phyloP scores from a whole-genome alignment of 2,797 vertebrate genomes.

The Betta splendens region DNA sequence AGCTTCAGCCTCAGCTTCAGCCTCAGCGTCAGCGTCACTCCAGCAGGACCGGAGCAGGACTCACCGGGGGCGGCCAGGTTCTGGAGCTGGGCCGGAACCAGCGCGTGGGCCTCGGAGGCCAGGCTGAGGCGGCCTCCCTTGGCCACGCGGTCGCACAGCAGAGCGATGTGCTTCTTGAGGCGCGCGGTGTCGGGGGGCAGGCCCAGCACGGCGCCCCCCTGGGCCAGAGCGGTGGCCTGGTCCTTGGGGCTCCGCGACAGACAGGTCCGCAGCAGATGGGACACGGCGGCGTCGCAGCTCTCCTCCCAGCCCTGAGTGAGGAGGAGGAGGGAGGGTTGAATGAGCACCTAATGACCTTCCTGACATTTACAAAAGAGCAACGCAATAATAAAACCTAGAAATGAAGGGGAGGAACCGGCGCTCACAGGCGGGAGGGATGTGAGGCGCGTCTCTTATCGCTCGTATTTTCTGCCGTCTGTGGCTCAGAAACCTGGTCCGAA shows the following conservation, averaged over 20 bases:
- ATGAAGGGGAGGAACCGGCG: background rate
- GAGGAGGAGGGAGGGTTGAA: slow-evolving; percentile 14
- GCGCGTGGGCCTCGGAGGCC: slow-evolving; percentile 78
- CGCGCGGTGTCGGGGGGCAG: slow-evolving; percentile 88
- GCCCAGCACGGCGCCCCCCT: slow-evolving; percentile 76
- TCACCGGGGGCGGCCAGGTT: slow-evolving; percentile 85
- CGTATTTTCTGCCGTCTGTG: slow-evolving; percentile 6
- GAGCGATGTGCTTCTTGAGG: slow-evolving; percentile 92
- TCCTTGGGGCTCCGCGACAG: slow-evolving; percentile 93
- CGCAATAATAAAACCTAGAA: slow-evolving; percentile 21
- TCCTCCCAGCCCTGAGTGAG: slow-evolving; percentile 94
- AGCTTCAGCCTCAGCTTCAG: too few species aligned
- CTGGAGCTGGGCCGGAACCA: slow-evolving; percentile 73
- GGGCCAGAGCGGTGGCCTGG: slow-evolving; percentile 85
- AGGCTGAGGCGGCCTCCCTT: slow-evolving; percentile 92
- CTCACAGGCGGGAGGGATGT: slow-evolving; percentile 12
- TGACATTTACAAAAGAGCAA: slow-evolving; percentile 52
- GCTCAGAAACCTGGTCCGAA: slow-evolving; percentile 20
- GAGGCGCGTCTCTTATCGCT: slow-evolving; percentile 33
- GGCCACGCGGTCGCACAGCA: slow-evolving; percentile 91
- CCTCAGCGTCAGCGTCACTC: too few species aligned
- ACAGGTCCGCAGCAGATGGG: slow-evolving; percentile 91
- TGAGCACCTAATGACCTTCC: slow-evolving; percentile 26
- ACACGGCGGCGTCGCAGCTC: slow-evolving; percentile 89
- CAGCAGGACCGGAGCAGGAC: slow-evolving; percentile 5